A percentile compares a stretch with the other conserved stretches of the same genome.
Conservation (phyloP, 1,140 invertebrate species). For the Meloidogyne floridensis region DNA sequence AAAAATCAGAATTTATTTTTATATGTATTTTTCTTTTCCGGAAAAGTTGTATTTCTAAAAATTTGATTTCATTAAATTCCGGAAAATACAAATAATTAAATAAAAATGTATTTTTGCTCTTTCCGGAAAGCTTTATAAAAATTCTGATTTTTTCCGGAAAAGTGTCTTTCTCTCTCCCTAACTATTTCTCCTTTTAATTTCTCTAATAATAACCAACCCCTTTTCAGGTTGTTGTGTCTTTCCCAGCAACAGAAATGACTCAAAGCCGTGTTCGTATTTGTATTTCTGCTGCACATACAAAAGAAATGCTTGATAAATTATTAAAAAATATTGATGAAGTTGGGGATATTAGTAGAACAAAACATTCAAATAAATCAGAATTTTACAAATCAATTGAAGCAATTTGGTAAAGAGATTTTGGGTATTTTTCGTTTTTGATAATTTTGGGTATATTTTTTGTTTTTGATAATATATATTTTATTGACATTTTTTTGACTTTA, state of each 20-base stretch:
- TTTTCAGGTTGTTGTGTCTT: slow-evolving; percentile 83
- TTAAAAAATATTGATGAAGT: slow-evolving; percentile 52
- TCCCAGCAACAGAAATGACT: slow-evolving; percentile 94
- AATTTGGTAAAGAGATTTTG: slow-evolving; percentile 51
- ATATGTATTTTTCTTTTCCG: not conserved
- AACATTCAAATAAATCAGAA: slow-evolving; percentile 58
- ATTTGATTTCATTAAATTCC: not conserved
- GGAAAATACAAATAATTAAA: too few relatives aligned
- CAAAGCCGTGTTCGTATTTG: slow-evolving; percentile 79
- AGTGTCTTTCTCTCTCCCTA: too few relatives aligned
- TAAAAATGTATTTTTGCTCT: too few relatives aligned
- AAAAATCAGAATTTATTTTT: too few relatives aligned
- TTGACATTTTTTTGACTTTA: not conserved
- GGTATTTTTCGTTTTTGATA: slow-evolving; percentile 12
- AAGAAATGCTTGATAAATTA: slow-evolving; percentile 87
- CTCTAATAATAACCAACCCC: too few relatives aligned
- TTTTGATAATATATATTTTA: not conserved
- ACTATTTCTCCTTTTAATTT: too few relatives aligned
- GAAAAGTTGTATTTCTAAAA: not conserved
- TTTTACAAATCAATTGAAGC: slow-evolving; percentile 57
- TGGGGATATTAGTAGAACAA: slow-evolving; percentile 56
- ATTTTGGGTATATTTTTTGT: not conserved
- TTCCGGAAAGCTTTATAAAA: not conserved
- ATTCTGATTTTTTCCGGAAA: too few relatives aligned
- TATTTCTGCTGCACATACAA: slow-evolving; percentile 89